A percentile compares a stretch with the other conserved stretches of the same genome.
Evolutionary conservation across 2,113 vertebrate genomes (phyloP).

Genomic region (Alouatta palliata): DNA sequence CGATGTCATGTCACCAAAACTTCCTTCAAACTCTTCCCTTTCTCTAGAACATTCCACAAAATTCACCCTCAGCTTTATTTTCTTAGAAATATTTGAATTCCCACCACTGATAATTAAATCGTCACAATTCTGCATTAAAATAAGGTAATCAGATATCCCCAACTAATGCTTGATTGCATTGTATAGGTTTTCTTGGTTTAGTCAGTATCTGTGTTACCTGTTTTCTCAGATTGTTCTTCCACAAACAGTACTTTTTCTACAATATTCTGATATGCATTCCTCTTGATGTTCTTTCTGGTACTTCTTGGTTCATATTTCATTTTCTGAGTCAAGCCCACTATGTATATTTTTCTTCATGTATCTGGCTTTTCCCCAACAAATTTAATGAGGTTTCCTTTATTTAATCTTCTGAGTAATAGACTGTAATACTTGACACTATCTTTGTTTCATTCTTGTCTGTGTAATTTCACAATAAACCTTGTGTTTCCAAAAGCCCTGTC

Average conservation of each 20-base stretch:
- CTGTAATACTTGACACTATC: neutral
- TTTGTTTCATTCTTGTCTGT: neutral
- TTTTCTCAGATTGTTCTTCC: too few species aligned
- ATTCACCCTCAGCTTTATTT: too few species aligned
- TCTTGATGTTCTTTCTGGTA: neutral
- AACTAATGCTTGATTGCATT: neutral
- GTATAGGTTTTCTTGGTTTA: neutral
- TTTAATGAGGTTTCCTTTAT: neutral
- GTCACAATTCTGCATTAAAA: neutral
- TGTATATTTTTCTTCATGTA: neutral
- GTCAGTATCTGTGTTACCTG: neutral
- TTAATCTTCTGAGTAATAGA: neutral
- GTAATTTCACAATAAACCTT: neutral
- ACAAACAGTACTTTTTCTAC: neutral
- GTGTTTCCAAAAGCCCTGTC: neutral
- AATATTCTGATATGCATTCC: neutral
- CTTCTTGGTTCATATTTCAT: neutral
- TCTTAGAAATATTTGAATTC: neutral
- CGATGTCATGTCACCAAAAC: neutral
- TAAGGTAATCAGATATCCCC: neutral
- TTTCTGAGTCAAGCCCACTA: neutral
- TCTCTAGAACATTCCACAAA: neutral
- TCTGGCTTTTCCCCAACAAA: neutral
- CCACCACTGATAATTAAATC: neutral
- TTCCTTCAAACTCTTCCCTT: neutral